Conservation (phyloP, 2,113 vertebrate species). For the Delphinus delphis region DNA sequence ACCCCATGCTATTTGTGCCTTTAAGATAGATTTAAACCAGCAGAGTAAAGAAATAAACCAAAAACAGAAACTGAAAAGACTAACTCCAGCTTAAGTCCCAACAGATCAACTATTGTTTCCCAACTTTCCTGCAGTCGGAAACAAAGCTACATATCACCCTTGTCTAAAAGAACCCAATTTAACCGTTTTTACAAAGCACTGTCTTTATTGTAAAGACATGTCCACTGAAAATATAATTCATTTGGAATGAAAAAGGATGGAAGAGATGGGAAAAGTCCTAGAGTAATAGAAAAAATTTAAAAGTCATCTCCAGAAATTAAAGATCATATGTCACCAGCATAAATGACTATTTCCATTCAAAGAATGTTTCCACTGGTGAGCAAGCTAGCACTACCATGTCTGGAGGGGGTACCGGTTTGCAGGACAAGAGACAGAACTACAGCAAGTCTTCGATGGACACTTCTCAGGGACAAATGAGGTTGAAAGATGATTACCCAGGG, state of each 20-base stretch:
- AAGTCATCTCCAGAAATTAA: not conserved
- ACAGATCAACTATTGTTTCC: not conserved
- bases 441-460: slow-evolving; percentile 3
- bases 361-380: not conserved
- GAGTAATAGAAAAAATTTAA: not conserved
- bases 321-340: not conserved
- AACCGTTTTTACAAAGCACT: not conserved
- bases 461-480: slow-evolving; percentile 23
- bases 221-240: slow-evolving; percentile 29
- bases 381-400: not conserved
- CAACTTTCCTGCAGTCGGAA: not conserved
- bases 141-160: not conserved
- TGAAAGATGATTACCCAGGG: slow-evolving; percentile 38
- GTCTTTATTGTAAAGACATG: slow-evolving; percentile 33
- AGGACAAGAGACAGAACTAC: not conserved
- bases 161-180: not conserved
- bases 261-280: not conserved
- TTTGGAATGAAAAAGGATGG: not conserved
- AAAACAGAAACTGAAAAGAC: slow-evolving; percentile 12
- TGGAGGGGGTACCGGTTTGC: not conserved
- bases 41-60: not conserved
- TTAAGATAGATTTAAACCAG: slow-evolving; percentile 20
- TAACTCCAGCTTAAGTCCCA: not conserved
- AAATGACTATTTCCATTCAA: not conserved
- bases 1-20: not conserved